phyloP scores from a whole-genome alignment of 2,888 invertebrate species.

The Lysandra bellargus region DNA sequence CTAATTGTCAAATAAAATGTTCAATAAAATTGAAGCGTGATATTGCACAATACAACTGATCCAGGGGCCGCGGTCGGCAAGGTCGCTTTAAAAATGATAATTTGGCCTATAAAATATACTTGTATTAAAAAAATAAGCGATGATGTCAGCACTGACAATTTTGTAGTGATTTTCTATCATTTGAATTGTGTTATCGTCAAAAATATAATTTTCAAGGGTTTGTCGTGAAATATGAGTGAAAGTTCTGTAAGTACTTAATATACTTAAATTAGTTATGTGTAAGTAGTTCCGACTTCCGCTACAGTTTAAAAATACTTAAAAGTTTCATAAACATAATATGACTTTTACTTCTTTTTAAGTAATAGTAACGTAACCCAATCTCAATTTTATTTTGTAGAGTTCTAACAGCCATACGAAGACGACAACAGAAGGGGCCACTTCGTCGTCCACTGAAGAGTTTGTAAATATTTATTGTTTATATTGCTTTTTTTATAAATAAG shows the following conservation, averaged over 20 bases:
- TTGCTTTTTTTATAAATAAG: too few relatives aligned
- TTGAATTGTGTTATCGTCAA: constrained; percentile 1
- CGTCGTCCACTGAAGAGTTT: constrained; percentile 56
- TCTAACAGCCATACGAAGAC: constrained; percentile 43
- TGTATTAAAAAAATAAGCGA: neutral
- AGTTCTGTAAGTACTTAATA: constrained; percentile 53
- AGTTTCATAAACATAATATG: neutral
- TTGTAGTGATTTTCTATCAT: neutral
- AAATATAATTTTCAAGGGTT: constrained; percentile 45
- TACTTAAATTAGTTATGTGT: neutral
- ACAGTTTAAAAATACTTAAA: neutral
- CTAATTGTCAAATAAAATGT: too few relatives aligned
- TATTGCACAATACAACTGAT: too few relatives aligned
- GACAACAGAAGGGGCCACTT: constrained; percentile 46
- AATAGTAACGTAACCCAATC: neutral
- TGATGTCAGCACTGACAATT: neutral
- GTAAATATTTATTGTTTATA: constrained; percentile 36
- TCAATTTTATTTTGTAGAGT: constrained; percentile 52
- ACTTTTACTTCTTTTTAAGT: too few relatives aligned
- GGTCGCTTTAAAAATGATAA: too few relatives aligned
- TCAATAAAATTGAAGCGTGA: too few relatives aligned
- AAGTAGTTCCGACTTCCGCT: neutral
- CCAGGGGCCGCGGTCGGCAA: too few relatives aligned
- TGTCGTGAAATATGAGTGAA: constrained; percentile 55
- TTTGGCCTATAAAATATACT: too few relatives aligned